Conservation (phyloP, 2,888 invertebrate genomes). For the Neocrepidodera transversa region DNA sequence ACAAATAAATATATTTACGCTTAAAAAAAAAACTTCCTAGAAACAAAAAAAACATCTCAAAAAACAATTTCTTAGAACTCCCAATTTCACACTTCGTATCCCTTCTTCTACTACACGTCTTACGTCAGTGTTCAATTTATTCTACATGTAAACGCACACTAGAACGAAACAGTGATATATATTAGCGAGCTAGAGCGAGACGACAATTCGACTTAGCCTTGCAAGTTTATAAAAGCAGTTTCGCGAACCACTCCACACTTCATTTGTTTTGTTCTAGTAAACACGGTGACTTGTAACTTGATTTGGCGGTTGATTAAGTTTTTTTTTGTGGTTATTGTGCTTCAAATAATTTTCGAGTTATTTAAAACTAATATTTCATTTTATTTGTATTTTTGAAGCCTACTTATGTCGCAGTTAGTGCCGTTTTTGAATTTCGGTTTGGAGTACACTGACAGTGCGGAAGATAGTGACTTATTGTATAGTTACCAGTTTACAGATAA, state of each 20-base stretch:
- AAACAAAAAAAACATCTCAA: constrained; percentile 14
- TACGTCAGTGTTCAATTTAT: constrained; percentile 30
- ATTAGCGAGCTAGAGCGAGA: constrained; percentile 21
- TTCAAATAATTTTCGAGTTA: too few relatives aligned
- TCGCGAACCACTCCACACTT: constrained; percentile 30
- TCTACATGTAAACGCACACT: constrained; percentile 20
- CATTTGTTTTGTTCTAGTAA: constrained; percentile 29
- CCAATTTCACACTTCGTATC: constrained; percentile 15
- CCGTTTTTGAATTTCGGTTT: constrained; percentile 61
- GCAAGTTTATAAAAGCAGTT: constrained; percentile 38
- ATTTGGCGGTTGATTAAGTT: constrained; percentile 10
- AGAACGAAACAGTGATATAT: constrained; percentile 3
- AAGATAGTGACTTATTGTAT: constrained; percentile 50
- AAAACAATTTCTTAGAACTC: constrained; percentile 27
- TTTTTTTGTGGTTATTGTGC: too few relatives aligned
- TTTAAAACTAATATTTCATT: background rate
- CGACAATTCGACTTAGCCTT: constrained; percentile 26
- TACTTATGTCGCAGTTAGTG: constrained; percentile 72
- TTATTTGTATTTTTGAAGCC: constrained; percentile 34
- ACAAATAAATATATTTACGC: too few relatives aligned
- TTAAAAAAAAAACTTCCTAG: constrained; percentile 10
- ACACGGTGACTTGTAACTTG: constrained; percentile 21
- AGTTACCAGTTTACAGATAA: constrained; percentile 44
- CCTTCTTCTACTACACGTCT: constrained; percentile 6
- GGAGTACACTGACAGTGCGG: constrained; percentile 47